phyloP scores from a whole-genome alignment of 2,797 vertebrate genomes.

The Florisuga fusca region DNA sequence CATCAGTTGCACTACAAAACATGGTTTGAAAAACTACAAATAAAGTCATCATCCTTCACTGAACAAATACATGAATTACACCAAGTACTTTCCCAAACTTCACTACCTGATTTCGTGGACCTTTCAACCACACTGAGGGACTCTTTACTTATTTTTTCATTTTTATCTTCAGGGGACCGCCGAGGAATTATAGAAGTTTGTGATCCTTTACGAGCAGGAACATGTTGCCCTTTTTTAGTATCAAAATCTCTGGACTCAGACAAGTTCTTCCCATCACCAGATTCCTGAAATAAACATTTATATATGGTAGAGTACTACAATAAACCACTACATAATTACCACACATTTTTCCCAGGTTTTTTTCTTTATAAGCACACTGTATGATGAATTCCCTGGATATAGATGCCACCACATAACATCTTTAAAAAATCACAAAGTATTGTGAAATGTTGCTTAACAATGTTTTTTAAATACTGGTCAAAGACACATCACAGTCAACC shows the following conservation, averaged over 20 bases:
- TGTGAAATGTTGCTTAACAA: neutral
- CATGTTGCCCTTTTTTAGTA: slow-evolving; percentile 75
- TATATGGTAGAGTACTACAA: neutral
- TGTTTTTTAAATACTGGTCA: neutral
- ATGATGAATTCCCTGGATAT: neutral
- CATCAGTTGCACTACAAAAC: neutral
- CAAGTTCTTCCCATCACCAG: slow-evolving; percentile 81
- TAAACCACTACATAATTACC: neutral
- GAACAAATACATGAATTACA: neutral
- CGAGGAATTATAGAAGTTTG: slow-evolving; percentile 68
- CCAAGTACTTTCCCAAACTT: neutral
- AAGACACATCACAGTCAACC: neutral
- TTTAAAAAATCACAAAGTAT: neutral
- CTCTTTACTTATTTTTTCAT: slow-evolving; percentile 80
- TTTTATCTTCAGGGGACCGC: slow-evolving; percentile 80
- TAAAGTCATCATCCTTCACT: neutral
- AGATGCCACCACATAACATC: neutral
- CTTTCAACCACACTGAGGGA: slow-evolving; percentile 62
- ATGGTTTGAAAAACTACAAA: neutral
- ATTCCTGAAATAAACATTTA: slow-evolving; percentile 81
- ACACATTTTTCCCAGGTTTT: neutral
- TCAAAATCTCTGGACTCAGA: slow-evolving; percentile 84
- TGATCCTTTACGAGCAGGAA: slow-evolving; percentile 74
- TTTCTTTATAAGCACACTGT: neutral
- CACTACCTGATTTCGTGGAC: slow-evolving; percentile 82